These are phyloP conservation scores for Drosophila novamexicana DNA, from an alignment of 1,140 invertebrate genomes.

Conservation along the genomic window DNA sequence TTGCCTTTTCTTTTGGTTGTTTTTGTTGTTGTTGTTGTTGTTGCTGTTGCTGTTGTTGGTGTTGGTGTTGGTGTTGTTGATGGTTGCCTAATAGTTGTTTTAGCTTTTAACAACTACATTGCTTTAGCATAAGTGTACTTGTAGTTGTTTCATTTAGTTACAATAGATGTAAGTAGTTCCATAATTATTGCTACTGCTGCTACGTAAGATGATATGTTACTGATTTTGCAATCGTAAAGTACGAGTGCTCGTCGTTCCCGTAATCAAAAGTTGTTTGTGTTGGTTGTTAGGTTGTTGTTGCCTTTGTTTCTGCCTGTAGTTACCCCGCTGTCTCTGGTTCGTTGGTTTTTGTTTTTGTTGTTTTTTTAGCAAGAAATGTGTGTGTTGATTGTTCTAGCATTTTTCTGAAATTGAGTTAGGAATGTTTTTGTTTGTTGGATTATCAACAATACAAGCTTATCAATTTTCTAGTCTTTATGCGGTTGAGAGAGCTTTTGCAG, in stretches of 20 bases:
- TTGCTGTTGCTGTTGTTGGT: not conserved
- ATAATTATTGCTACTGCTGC: slow-evolving; percentile 47
- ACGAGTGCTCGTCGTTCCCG: not conserved
- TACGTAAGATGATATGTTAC: slow-evolving; percentile 81
- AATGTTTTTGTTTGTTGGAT: slow-evolving; percentile 47
- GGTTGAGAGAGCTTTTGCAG: slow-evolving; percentile 48
- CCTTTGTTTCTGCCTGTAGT: slow-evolving; percentile 1
- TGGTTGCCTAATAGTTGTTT: slow-evolving; percentile 24
- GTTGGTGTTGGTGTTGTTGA: not conserved
- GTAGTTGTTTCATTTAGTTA: slow-evolving; percentile 64
- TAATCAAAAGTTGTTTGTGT: slow-evolving; percentile 21
- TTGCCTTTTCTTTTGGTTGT: slow-evolving; percentile 34
- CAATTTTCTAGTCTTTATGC: slow-evolving; percentile 65
- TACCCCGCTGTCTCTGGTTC: slow-evolving; percentile 38
- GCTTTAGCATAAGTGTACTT: slow-evolving; percentile 62
- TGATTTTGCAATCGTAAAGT: slow-evolving; percentile 66
- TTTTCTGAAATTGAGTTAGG: slow-evolving; percentile 69
- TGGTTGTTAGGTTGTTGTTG: slow-evolving; percentile 16
- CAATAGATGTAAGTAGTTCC: slow-evolving; percentile 45
- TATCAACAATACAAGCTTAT: slow-evolving; percentile 33
- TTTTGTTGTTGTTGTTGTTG: slow-evolving; percentile 13
- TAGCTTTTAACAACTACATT: slow-evolving; percentile 55
- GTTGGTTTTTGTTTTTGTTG: slow-evolving; percentile 48
- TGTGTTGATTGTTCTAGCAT: slow-evolving; percentile 82
- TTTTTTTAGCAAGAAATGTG: slow-evolving; percentile 64